Evolutionary conservation across 2,888 invertebrate genomes (phyloP).

Genomic region (Oithona nana): DNA sequence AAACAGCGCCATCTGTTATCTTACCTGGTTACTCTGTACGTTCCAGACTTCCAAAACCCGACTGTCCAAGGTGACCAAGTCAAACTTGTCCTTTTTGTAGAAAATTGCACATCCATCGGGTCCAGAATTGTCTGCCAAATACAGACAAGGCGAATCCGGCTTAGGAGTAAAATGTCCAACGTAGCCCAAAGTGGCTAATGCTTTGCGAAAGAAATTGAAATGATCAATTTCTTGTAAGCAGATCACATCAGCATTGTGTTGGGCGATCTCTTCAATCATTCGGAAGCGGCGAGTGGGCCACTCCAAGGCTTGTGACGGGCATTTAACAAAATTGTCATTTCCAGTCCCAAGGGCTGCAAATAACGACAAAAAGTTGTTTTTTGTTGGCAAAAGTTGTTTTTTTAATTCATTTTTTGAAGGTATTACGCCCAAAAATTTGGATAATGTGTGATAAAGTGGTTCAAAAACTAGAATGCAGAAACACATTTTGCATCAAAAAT

Average conservation of each 20-base stretch:
- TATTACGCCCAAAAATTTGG: too few relatives aligned
- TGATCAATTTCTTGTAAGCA: conserved; percentile 61
- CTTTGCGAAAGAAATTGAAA: conserved; percentile 43
- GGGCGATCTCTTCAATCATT: conserved; percentile 48
- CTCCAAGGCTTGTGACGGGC: conserved; percentile 46
- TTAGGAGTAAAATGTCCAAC: conserved; percentile 50
- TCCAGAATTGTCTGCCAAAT: conserved; percentile 48
- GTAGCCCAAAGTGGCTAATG: conserved; percentile 43
- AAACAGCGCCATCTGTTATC: background rate
- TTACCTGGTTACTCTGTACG: conserved; percentile 49
- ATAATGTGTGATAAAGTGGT: too few relatives aligned
- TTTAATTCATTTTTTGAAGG: too few relatives aligned
- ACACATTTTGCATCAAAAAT: too few relatives aligned
- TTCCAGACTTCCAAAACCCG: conserved; percentile 48
- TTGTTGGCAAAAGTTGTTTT: too few relatives aligned
- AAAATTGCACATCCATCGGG: conserved; percentile 62
- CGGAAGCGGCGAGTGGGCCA: conserved; percentile 46
- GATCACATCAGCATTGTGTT: conserved; percentile 45
- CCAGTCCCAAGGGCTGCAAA: conserved; percentile 44
- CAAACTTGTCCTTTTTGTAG: conserved; percentile 42
- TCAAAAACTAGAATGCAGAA: too few relatives aligned
- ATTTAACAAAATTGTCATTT: conserved; percentile 49
- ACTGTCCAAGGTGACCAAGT: conserved; percentile 37
- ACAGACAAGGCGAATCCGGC: conserved; percentile 54
- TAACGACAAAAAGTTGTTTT: too few relatives aligned